phyloP scores from a whole-genome alignment of 2,888 invertebrate genomes.

The Andrena bicolor region DNA sequence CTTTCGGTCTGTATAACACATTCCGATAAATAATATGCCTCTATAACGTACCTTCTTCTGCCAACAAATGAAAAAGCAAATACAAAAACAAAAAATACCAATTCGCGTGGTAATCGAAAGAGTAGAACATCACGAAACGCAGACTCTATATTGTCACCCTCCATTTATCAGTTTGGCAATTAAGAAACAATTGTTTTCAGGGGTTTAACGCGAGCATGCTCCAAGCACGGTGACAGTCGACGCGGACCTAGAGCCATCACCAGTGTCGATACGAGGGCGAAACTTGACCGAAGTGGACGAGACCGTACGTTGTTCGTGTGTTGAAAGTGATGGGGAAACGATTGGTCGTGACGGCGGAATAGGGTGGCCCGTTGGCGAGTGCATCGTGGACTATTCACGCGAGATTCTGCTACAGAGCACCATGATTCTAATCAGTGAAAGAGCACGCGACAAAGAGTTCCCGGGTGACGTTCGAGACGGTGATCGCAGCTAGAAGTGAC shows the following conservation, averaged over 20 bases:
- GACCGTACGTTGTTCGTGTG: conserved; percentile 11
- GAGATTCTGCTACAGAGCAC: conserved; percentile 39
- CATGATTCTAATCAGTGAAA: conserved; percentile 64
- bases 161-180: conserved; percentile 2
- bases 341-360: conserved; percentile 82
- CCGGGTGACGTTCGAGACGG: conserved; percentile 61
- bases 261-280: conserved; percentile 33
- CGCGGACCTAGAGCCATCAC: conserved; percentile 47
- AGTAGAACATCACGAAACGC: too few relatives aligned
- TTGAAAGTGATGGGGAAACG: conserved; percentile 39
- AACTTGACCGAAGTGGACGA: conserved; percentile 21
- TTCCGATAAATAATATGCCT: too few relatives aligned
- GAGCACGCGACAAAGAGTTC: conserved; percentile 56
- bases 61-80: too few relatives aligned
- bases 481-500: conserved; percentile 65
- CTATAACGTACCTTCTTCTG: too few relatives aligned
- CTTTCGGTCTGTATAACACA: too few relatives aligned
- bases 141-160: neutral
- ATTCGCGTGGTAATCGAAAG: too few relatives aligned
- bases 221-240: conserved; percentile 37
- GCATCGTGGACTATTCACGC: conserved; percentile 43
- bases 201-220: conserved; percentile 55
- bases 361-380: conserved; percentile 73
- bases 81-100: too few relatives aligned
- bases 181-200: conserved; percentile 62